A percentile compares a stretch with the other conserved stretches of the same genome.
phyloP scores from a whole-genome alignment of 2,113 vertebrate species.

The Leptocoma aspasia region DNA sequence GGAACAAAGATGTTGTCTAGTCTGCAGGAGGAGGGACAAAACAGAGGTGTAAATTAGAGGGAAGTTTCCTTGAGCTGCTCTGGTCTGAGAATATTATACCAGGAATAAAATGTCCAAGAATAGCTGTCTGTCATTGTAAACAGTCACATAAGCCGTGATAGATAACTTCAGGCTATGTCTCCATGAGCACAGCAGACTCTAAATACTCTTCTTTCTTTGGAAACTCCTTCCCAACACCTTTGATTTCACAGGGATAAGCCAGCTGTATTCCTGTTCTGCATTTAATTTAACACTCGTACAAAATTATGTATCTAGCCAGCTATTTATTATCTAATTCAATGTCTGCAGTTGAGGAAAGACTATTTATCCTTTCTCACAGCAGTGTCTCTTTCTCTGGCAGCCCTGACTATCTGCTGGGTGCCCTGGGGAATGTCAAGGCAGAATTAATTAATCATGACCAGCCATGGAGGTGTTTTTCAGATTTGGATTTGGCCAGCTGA shows the following conservation, averaged over 20 bases:
- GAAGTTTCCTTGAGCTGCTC: conserved; percentile 12
- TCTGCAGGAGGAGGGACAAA: neutral
- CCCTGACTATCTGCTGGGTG: conserved; percentile 26
- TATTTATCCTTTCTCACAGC: conserved; percentile 24
- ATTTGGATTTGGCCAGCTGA: conserved; percentile 31
- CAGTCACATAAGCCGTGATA: neutral
- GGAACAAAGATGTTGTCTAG: neutral
- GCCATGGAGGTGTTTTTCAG: conserved; percentile 36
- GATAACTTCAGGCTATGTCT: conserved; percentile 7
- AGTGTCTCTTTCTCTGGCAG: neutral
- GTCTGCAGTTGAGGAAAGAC: conserved; percentile 1
- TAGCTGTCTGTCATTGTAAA: neutral
- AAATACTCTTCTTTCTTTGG: neutral
- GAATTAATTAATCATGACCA: conserved; percentile 59
- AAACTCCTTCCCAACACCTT: conserved; percentile 4
- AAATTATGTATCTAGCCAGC: conserved; percentile 4
- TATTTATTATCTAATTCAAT: conserved; percentile 31
- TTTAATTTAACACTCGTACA: conserved; percentile 14
- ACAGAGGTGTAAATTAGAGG: neutral
- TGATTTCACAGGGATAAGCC: conserved; percentile 11
- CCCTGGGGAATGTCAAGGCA: conserved; percentile 28
- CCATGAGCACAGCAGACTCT: neutral
- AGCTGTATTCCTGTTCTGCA: neutral
- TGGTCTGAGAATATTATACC: neutral
- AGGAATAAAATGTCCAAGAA: conserved; percentile 11